Evolutionary conservation across 2,113 vertebrate species (phyloP).

Genomic region (Arizona elegans): DNA sequence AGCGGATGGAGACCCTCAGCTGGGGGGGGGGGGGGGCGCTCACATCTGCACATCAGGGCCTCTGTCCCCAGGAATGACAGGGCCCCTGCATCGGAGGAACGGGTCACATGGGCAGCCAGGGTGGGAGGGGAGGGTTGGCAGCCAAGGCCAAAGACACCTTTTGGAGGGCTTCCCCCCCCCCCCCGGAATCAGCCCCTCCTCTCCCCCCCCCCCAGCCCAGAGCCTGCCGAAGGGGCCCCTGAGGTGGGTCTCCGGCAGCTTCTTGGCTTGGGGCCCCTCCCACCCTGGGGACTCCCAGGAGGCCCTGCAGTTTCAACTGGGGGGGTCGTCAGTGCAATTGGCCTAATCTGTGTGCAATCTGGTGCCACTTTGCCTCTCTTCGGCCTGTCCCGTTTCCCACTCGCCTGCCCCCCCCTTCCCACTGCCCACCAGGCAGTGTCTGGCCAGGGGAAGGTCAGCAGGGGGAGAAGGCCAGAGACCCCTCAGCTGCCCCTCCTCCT

Average conservation of each 20-base stretch:
- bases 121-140: fast-evolving
- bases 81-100: neutral
- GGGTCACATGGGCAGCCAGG: neutral
- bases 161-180: no score
- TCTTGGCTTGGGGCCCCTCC: neutral
- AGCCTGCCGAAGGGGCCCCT: neutral
- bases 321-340: no score
- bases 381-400: neutral
- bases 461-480: neutral
- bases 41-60: slow-evolving; percentile 17
- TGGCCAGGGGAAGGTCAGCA: no score
- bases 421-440: no score
- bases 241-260: neutral
- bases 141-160: neutral
- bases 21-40: neutral
- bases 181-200: no score
- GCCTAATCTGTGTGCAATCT: fast-evolving
- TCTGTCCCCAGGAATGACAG: neutral
- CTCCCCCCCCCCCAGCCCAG: neutral
- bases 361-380: neutral
- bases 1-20: neutral
- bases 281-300: neutral
- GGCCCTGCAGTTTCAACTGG: no score
- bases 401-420: neutral
- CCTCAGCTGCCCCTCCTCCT: neutral